Percentiles rank a stretch among this genome's conserved stretches.
Conservation (phyloP, 2,113 vertebrate species). For the Oxyruncus cristatus region DNA sequence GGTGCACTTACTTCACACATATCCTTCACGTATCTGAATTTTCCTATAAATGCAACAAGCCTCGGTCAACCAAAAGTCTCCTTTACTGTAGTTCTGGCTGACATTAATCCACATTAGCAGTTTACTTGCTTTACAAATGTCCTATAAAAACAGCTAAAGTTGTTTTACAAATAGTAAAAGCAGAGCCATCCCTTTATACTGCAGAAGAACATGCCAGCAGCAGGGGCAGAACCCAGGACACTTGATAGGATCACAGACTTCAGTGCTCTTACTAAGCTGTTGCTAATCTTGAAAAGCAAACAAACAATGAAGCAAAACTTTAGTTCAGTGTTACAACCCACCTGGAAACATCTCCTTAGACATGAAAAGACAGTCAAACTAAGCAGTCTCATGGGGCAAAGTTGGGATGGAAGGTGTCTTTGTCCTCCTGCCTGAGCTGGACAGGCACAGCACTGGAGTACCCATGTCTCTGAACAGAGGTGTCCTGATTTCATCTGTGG, state of each 20-base stretch:
- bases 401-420: neutral
- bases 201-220: neutral
- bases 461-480: neutral
- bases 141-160: neutral
- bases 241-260: accelerated
- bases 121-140: neutral
- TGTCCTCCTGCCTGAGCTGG: neutral
- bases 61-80: neutral
- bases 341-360: neutral
- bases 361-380: neutral
- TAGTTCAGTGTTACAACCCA: neutral
- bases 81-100: neutral
- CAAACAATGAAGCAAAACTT: neutral
- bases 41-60: neutral
- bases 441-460: neutral
- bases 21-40: neutral
- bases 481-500: neutral
- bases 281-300: neutral
- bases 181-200: neutral
- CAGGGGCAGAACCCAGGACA: neutral
- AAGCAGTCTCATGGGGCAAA: neutral
- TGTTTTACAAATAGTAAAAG: neutral
- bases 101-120: neutral
- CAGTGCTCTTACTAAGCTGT: neutral
- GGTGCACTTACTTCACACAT: neutral